Percentiles rank a stretch among this genome's conserved stretches.
These are phyloP conservation scores for Cerastis rubricosa DNA, from an alignment of 2,888 invertebrate genomes.

Conservation along the genomic window DNA sequence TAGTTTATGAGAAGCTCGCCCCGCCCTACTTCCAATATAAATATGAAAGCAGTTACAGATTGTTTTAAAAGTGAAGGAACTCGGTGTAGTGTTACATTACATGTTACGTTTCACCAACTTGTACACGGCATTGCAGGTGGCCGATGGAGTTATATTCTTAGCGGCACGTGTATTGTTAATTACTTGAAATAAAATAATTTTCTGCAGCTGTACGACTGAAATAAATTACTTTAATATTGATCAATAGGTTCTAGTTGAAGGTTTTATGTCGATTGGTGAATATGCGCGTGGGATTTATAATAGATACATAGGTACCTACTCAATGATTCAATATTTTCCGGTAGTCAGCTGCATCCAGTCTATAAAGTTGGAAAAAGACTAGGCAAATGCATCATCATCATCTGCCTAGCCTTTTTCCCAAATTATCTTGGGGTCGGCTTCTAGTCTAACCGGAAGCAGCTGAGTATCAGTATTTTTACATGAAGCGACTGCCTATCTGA, in stretches of 20 bases:
- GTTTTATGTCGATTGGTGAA: neutral
- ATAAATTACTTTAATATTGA: constrained; percentile 42
- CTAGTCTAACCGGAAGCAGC: too few relatives aligned
- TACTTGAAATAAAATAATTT: constrained; percentile 7
- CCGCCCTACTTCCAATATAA: neutral
- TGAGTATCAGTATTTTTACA: too few relatives aligned
- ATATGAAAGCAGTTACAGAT: neutral
- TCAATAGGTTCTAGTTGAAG: constrained; percentile 27
- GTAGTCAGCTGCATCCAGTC: too few relatives aligned
- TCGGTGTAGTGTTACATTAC: neutral
- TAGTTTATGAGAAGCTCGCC: neutral
- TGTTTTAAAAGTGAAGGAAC: too few relatives aligned
- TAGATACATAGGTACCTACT: too few relatives aligned
- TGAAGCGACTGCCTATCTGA: too few relatives aligned
- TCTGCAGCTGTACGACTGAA: constrained; percentile 35
- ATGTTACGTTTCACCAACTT: neutral
- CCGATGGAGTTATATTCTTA: neutral
- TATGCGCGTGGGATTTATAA: neutral
- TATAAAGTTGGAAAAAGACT: too few relatives aligned
- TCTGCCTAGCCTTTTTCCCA: too few relatives aligned
- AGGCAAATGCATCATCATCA: too few relatives aligned
- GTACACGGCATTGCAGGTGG: neutral
- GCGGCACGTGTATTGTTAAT: neutral
- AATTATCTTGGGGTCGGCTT: too few relatives aligned
- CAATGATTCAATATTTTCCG: too few relatives aligned